Percentiles rank a stretch among this genome's conserved stretches.
Conservation (phyloP, 2,797 vertebrate genomes). For the Remorina albescens region DNA sequence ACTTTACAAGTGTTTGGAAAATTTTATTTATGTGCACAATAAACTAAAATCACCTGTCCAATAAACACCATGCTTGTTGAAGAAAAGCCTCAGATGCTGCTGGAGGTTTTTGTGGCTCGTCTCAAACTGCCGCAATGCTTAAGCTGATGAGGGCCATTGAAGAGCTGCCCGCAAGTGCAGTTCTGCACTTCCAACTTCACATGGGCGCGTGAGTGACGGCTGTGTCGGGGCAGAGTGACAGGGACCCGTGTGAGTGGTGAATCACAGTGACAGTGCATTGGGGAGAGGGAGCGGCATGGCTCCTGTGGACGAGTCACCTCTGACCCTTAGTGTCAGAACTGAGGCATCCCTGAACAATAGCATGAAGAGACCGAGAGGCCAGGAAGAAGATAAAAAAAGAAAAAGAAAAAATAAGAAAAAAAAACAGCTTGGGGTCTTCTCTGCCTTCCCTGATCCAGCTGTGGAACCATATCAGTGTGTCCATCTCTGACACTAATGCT, state of each 20-base stretch:
- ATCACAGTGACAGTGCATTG: conserved; percentile 76
- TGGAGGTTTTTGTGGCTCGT: conserved; percentile 23
- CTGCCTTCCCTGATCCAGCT: conserved; percentile 69
- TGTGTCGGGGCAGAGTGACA: conserved; percentile 75
- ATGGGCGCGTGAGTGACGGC: conserved; percentile 72
- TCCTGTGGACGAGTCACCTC: conserved; percentile 76
- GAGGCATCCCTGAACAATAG: conserved; percentile 76
- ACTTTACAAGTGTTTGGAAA: not conserved
- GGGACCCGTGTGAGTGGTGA: conserved; percentile 71
- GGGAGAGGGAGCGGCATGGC: conserved; percentile 58
- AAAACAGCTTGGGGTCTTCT: conserved; percentile 70
- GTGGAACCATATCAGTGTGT: conserved; percentile 73
- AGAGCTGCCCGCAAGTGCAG: conserved; percentile 37
- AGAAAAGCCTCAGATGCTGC: conserved; percentile 16
- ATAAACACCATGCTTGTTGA: conserved; percentile 8
- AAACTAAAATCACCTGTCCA: not conserved
- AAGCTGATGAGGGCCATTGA: conserved; percentile 30
- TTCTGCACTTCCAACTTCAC: conserved; percentile 54
- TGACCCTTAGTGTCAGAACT: conserved; percentile 76
- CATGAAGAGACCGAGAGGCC: conserved; percentile 55
- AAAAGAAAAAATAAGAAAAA: conserved; percentile 18
- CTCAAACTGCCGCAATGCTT: conserved; percentile 37
- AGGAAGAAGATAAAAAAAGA: conserved; percentile 38
- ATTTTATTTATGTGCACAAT: not conserved
- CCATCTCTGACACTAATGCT: conserved; percentile 83